Evolutionary conservation across 2,888 invertebrate species (phyloP), one percentile per base, ranked within the genome.

Genomic region (Xanthia icteritia): DNA sequence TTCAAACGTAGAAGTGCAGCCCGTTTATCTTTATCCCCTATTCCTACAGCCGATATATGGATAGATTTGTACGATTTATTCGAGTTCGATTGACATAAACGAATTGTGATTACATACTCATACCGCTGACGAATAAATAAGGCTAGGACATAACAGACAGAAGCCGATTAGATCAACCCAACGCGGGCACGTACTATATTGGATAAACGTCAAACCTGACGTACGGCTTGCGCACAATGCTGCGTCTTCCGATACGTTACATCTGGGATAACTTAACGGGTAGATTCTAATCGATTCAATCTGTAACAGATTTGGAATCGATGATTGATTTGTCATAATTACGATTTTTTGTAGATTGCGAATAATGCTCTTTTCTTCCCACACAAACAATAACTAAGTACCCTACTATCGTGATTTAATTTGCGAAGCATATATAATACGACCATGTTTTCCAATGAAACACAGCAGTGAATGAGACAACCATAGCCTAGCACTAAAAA

Each of bases 141-240:
- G 89, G 87, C 70, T 81, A 82, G 75, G 73, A 82, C 86, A 86
- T 88, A 86, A 88, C 88, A 84, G 86, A 90, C 78, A 78, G 92
- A 87, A 70, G 74, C 60, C 93, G 95, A 95, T 95, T 93, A 94
- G 93, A 94, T 93, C 92, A 89, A 89, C 90, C 90, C 87, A 89
- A 88, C 84, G 87, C 88, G 90, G 87, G 93, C 95, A 95, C 95
- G 95, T 95, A 94, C 89, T 94, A 92, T 95, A 96, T 95, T 96
- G 95, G 95, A 95, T 95, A 94, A 94, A 93, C 93, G 95, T 95
- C 95, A 95, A 94, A 93, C 88, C 92, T 96, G 95, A 95, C 95
- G 91, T 94, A 95, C 94, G 90, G 91, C 88, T 86, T 92, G 92
- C 92, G 91, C 92, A 90, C 88, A 88, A 84, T 84, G 88, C 89